Conservation (phyloP, 1,140 invertebrate genomes). For the Drosophila truncata region DNA sequence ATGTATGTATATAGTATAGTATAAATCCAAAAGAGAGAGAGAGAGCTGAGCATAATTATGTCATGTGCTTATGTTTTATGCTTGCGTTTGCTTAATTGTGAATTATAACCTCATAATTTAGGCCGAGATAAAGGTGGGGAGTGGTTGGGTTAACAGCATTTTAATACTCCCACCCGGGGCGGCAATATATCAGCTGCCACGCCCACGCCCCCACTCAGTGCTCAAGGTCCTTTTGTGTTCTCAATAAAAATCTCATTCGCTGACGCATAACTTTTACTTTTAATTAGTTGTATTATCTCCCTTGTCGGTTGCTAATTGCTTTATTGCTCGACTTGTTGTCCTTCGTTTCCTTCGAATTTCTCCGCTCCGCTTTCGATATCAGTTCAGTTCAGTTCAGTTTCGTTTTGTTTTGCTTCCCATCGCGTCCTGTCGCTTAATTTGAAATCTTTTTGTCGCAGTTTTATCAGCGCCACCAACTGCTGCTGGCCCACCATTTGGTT, state of each 20-base stretch:
- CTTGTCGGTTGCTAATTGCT: slow-evolving; percentile 81
- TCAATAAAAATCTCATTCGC: slow-evolving; percentile 82
- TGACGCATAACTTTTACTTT: slow-evolving; percentile 83
- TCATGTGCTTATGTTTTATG: slow-evolving; percentile 76
- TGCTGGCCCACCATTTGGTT: slow-evolving; percentile 3
- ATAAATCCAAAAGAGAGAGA: slow-evolving; percentile 51
- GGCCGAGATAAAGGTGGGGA: slow-evolving; percentile 43
- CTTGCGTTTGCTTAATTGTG: slow-evolving; percentile 79
- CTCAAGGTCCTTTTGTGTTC: slow-evolving; percentile 39
- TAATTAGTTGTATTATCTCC: slow-evolving; percentile 84
- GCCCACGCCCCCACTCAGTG: not conserved
- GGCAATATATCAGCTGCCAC: slow-evolving; percentile 61
- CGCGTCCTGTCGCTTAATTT: slow-evolving; percentile 56
- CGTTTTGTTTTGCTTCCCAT: slow-evolving; percentile 32
- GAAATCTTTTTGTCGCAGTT: slow-evolving; percentile 80
- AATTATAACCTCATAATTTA: slow-evolving; percentile 79
- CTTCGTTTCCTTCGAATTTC: slow-evolving; percentile 7
- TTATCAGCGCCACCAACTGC: slow-evolving; percentile 57
- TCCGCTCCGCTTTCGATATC: slow-evolving; percentile 14
- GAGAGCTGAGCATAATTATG: slow-evolving; percentile 58
- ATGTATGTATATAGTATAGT: slow-evolving; percentile 49
- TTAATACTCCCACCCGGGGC: slow-evolving; percentile 65
- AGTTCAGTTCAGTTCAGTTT: slow-evolving; percentile 14
- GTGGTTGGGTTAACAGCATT: slow-evolving; percentile 55
- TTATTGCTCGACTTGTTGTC: slow-evolving; percentile 65